Base-by-base conservation (phyloP, 1,140 invertebrate species). In the Drosophila auraria region DNA sequence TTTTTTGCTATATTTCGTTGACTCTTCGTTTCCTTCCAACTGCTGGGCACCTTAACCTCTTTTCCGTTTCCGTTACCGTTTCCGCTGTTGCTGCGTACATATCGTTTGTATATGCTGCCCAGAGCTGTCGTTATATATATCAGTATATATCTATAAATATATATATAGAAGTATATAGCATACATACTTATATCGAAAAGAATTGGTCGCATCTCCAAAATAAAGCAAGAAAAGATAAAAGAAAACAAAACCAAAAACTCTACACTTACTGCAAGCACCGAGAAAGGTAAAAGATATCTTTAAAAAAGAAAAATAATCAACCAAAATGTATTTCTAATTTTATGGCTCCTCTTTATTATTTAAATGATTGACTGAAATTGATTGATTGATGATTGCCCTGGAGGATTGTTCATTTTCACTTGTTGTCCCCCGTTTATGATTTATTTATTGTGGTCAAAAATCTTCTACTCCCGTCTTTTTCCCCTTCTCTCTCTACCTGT, bases 181-280 rank as follows among this genome's bases (percentile, higher is more conserved):
- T 80, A 79, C 80, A 82, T 78, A 78, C 75, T 78, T 78, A 78
- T 78, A 78, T 78, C 75, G 75, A 78, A 78, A 78, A 78, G 75
- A 78, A 78, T 78, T 78, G 75, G 74, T 78, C 74, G 68, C 58
- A 78, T 78, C 64, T 68, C 72, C 62, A 66, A 66, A 66, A 66
- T 44, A 58, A 56, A 50, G 15, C 25, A 44, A 25, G 33, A 51
- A 53, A 73, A 63, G 36, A 12, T 53, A 72, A 68, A 59, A 33
- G 23, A 64, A 73, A 71, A 82, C 73, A 78, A 78, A 83, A 91
- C 76, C 59, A 74, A 89, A 91, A 91, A 87, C 90, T 86, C 86
- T 87, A 92, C 91, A 92, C 83, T 92, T 87, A 91, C 83, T 92
- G 91, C 83, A 92, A 92, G 91, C 91, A 92, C 91, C 90, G 77